Evolutionary conservation across 2,888 invertebrate genomes (phyloP).

Genomic region (Ophraella communa): DNA sequence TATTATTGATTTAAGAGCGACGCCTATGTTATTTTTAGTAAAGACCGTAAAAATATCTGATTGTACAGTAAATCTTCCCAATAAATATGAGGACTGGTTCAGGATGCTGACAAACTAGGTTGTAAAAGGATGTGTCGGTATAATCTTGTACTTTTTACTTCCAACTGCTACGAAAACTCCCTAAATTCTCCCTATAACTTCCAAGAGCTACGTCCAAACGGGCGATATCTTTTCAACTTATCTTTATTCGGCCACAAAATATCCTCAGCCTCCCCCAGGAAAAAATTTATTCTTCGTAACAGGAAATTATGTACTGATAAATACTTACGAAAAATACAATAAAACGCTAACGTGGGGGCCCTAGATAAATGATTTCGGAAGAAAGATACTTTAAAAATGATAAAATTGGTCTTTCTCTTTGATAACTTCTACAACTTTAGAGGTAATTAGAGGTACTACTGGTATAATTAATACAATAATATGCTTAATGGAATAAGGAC

Average conservation of each 20-base stretch:
- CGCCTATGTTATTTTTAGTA: neutral
- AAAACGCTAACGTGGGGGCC: neutral
- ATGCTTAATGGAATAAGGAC: too few relatives aligned
- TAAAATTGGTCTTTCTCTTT: too few relatives aligned
- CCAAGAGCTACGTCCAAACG: conserved; percentile 26
- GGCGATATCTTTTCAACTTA: conserved; percentile 28
- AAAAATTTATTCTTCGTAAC: neutral
- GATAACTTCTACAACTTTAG: too few relatives aligned
- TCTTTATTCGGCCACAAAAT: conserved; percentile 32
- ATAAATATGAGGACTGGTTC: conserved; percentile 30
- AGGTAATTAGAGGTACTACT: too few relatives aligned
- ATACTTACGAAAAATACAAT: neutral
- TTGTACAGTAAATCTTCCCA: conserved; percentile 24
- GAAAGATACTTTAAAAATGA: too few relatives aligned
- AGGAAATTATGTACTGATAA: conserved; percentile 18
- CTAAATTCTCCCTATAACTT: conserved; percentile 35
- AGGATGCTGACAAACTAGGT: conserved; percentile 41
- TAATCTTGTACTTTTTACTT: conserved; percentile 43
- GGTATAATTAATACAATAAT: too few relatives aligned
- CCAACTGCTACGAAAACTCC: conserved; percentile 30
- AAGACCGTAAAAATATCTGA: conserved; percentile 28
- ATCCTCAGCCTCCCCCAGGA: conserved; percentile 12
- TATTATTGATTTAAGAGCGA: neutral
- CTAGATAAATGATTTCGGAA: neutral
- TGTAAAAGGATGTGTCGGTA: conserved; percentile 48